Evolutionary conservation across 2,888 invertebrate genomes (phyloP), one percentile per base, ranked within the genome.

Genomic region (Volucella zonaria): DNA sequence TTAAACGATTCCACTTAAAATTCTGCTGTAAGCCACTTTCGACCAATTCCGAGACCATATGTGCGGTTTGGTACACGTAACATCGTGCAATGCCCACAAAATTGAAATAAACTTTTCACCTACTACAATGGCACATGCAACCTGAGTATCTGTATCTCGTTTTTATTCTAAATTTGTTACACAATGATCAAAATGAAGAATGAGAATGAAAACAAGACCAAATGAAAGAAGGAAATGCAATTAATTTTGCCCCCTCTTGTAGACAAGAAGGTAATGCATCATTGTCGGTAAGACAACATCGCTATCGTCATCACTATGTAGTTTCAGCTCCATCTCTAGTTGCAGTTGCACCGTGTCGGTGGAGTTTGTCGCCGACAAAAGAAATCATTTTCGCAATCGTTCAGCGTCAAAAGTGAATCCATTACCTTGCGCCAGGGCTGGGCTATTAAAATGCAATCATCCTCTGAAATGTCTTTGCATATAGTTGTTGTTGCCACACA

Each of bases 371-470:
- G 45, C 79, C 75, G 83, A 85, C 83, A 85, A 85, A 85, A 71
- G 83, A 71, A 85, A 85, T 85, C 76, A 81, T 85, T 81, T 81
- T 81, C 81, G 64, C 81, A 81, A 80, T 83, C 79, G 71, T 81
- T 85, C 85, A 81, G 64, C 79, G 66, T 83, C 78, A 80, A 83
- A 80, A 67, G 70, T 81, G 76, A 81, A 77, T 77, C 76, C 76
- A 85, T 77, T 85, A 76, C 77, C 62, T 47, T 45, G 54, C 14
- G 49, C 58, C 38, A n/a, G 42, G 61, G 80, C n/a, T 56, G 80
- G 61, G 81, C 77, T 81, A 85, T 85, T 85, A 85, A 85, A 85
- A 68, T 85, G 73, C 85, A 85, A 85, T 85, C 85, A 85, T 77
- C 75, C 67, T 58, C 70, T 18, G 62, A 73, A 47, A 66, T 77